Evolutionary conservation across 2,797 vertebrate genomes (phyloP), one percentile per base, ranked within the genome.

Genomic region (Arrhamphus sclerolepis): DNA sequence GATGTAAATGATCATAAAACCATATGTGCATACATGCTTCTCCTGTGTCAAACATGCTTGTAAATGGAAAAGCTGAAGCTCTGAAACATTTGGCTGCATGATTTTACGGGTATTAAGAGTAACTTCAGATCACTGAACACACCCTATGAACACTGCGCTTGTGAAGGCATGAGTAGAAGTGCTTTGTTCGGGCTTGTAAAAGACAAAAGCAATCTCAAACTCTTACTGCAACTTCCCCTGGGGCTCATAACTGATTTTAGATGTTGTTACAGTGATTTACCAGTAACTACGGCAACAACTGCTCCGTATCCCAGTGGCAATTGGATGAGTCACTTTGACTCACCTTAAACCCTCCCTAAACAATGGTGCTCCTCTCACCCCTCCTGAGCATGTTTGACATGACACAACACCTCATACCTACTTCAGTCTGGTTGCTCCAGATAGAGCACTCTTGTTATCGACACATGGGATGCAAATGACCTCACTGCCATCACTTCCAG

Each of bases 141-240:
- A 83, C 62, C 73, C 2, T 4, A 31, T 44, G 18, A 67, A 48
- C 24, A 16, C 24, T 6, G 5, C 16, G 4, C 85, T 1, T 88
- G 91, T 86, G 29, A 74, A 29, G 87, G 38, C 89, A 80, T 46
- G 89, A 83, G 57, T 1, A 0, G 47, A 38, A 34, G 62, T 2
- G 48, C 56, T 77, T 55, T 44, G 64, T 66, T 48, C 7, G 47
- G 68, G 31, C 74, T 75, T 75, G 81, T 46, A 52, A 59, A 38
- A 43, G 68, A 56, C 16, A 9, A 75, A 77, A 51, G 9, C 11
- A 1, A 29, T 71, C 55, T 62, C 46, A 39, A 31, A 3, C 7
- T 59, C 49, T 14, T 77, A 56, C 74, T 5, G 62, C 44, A 62
- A 61, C 42, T 14, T 9, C 40, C 75, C 75, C 7, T 19, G 0